Percentiles rank a stretch among this genome's conserved stretches.
Conservation (phyloP, 2,888 invertebrate species). For the Scaptomyza reducta region DNA sequence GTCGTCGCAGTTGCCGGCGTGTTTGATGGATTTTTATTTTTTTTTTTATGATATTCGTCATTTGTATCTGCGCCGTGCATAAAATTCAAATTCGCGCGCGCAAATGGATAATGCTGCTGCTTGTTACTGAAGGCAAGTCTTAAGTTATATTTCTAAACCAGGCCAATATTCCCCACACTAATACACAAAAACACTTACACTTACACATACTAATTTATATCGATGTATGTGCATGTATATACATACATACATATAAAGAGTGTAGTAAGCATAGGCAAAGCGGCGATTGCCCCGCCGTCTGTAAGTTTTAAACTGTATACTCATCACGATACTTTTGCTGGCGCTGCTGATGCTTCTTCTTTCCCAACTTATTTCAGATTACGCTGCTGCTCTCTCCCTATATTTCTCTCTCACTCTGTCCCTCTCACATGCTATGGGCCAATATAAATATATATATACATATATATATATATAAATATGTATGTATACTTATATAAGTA, state of each 20-base stretch:
- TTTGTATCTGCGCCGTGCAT: slow-evolving; percentile 40
- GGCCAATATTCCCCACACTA: slow-evolving; percentile 46
- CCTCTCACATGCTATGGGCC: slow-evolving; percentile 59
- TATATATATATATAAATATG: slow-evolving; percentile 32
- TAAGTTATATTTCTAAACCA: slow-evolving; percentile 43
- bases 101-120: slow-evolving; percentile 38
- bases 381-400: slow-evolving; percentile 65
- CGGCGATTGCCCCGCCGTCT: slow-evolving; percentile 61
- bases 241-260: slow-evolving; percentile 4
- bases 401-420: slow-evolving; percentile 65
- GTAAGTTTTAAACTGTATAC: slow-evolving; percentile 78
- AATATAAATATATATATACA: slow-evolving; percentile 51
- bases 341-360: slow-evolving; percentile 75
- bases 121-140: slow-evolving; percentile 14
- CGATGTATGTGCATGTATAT: background rate
- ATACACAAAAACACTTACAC: slow-evolving; percentile 20
- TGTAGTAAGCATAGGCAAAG: slow-evolving; percentile 51
- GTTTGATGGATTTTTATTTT: slow-evolving; percentile 69
- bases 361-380: slow-evolving; percentile 76
- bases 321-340: slow-evolving; percentile 74
- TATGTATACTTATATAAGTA: slow-evolving; percentile 30
- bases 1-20: slow-evolving; percentile 64
- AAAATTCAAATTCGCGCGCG: slow-evolving; percentile 68
- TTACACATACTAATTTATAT: slow-evolving; percentile 10
- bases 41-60: slow-evolving; percentile 44